These are phyloP conservation scores for Plutomurus gul DNA, from an alignment of 1,140 invertebrate species.

Conservation along the genomic window DNA sequence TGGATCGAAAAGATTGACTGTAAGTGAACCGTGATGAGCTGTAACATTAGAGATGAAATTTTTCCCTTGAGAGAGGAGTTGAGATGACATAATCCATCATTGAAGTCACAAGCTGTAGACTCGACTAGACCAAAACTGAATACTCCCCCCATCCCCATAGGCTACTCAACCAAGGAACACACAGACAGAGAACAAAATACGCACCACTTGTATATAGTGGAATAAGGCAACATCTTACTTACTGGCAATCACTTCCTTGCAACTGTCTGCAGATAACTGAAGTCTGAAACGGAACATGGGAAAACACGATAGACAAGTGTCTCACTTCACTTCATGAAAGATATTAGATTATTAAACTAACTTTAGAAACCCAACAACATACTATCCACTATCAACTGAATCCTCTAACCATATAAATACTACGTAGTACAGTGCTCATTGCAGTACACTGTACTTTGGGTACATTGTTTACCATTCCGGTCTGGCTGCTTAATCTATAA, in stretches of 20 bases:
- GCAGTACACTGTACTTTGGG: no score
- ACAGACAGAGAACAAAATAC: background rate
- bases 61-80: conserved; percentile 19
- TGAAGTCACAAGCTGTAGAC: background rate
- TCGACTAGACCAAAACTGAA: background rate
- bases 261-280: no score
- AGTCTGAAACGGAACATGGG: background rate
- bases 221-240: no score
- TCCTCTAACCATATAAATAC: no score
- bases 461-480: no score
- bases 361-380: no score
- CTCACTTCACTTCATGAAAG: background rate
- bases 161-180: background rate
- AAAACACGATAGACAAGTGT: background rate
- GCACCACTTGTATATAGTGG: no score
- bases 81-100: conserved; percentile 39
- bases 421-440: no score
- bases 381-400: no score
- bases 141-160: conserved; percentile 2
- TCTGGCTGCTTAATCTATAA: no score
- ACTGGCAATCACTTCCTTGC: no score
- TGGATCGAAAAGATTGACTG: conserved; percentile 33
- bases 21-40: conserved; percentile 32
- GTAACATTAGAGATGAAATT: conserved; percentile 36
- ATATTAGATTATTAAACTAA: background rate